phyloP scores from a whole-genome alignment of 2,113 vertebrate species.

The Melanerpes aurifrons region DNA sequence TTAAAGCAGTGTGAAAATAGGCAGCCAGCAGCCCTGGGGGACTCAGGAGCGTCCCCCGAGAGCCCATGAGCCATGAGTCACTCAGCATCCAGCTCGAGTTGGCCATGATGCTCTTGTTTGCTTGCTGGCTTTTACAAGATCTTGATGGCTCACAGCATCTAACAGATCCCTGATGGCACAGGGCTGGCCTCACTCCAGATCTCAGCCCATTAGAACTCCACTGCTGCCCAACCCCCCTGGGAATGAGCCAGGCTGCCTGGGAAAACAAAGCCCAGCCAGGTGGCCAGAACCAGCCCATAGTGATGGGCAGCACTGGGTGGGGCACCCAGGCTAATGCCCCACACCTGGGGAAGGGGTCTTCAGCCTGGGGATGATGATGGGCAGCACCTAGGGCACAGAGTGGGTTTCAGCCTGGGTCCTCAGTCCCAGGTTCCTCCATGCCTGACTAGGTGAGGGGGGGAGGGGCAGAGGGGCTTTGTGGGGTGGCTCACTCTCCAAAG shows the following conservation, averaged over 20 bases:
- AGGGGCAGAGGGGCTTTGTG: not conserved
- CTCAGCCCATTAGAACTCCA: fast-evolving
- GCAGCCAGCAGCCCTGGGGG: not conserved
- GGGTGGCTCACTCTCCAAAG: fast-evolving
- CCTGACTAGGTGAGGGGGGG: not conserved
- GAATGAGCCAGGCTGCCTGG: not conserved
- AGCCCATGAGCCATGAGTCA: not conserved
- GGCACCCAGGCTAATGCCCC: not conserved
- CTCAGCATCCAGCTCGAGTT: not conserved
- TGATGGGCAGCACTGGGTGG: fast-evolving
- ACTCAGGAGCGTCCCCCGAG: not conserved
- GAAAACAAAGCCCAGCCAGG: not conserved
- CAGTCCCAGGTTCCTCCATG: fast-evolving
- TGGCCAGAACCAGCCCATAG: not conserved
- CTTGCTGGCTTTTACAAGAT: not conserved
- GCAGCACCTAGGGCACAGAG: not conserved
- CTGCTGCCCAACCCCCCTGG: not conserved
- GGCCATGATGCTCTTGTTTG: not conserved
- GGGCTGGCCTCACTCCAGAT: not conserved
- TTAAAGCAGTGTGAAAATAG: not conserved
- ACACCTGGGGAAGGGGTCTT: not conserved
- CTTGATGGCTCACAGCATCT: not conserved
- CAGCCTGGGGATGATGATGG: not conserved
- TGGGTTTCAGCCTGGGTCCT: not conserved
- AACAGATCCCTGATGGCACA: not conserved